Evolutionary conservation across 2,888 invertebrate genomes (phyloP), one percentile per base, ranked within the genome.

Genomic region (Nomada fucata): DNA sequence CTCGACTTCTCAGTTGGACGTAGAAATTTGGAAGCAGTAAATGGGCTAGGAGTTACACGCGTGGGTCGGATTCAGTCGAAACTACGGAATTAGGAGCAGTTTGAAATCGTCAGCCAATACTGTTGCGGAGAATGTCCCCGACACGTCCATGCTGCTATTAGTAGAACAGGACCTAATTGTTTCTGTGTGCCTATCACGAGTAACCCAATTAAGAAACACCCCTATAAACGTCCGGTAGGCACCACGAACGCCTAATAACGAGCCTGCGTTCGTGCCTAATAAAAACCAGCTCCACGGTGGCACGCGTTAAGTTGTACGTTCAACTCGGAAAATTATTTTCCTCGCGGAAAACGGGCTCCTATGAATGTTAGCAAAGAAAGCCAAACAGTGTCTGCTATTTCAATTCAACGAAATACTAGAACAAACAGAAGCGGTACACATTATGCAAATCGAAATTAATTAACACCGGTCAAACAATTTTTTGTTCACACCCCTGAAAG

Each of bases 131-230:
- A 60, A 68, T 47, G 79, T 69, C 64, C 64, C 42, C 26, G 69
- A 74, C 74, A 70, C 69, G 55, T 70, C 53, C 50, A 36, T 44
- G 20, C 26, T 2, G 64, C 69, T 69, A 61, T 75, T 80, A 65
- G 23, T 65, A 57, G 74, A 69, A 50, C 64, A 70, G 42, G 52
- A 70, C 50, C 74, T 70, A 82, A 82, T 82, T 80, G 75, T 80
- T 70, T 80, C 65, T 44, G 74, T 70, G 69, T 79, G 69, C 29
- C 80, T 75, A 67, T 80, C 80, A 67, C 70, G 65, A 75, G 70
- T 60, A 80, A 81, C 69, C 80, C 53, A 82, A 80, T 82, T 80
- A 82, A 82, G 75, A 80, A 82, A 80, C 55, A 55, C 44, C 42
- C 29, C 50, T 69, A 63, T 75, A 75, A 80, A 80, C 69, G 81